Conservation (phyloP, 2,797 vertebrate genomes). For the Labeo calbasu region DNA sequence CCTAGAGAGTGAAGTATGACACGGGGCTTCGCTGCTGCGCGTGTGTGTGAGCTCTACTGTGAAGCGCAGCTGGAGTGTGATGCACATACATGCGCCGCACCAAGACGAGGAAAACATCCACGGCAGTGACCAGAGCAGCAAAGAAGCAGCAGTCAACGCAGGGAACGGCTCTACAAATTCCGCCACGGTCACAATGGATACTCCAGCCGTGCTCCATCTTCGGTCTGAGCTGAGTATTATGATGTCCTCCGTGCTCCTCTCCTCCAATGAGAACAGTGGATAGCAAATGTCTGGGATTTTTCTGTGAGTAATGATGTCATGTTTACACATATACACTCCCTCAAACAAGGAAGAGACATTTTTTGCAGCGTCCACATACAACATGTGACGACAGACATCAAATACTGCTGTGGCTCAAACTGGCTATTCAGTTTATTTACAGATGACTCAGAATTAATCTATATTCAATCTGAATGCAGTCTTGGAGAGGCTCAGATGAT, state of each 20-base stretch:
- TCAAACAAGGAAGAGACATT: conserved; percentile 58
- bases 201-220: conserved; percentile 74
- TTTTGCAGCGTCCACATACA: conserved; percentile 31
- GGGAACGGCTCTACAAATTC: conserved; percentile 40
- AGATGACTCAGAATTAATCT: conserved; percentile 44
- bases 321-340: conserved; percentile 71
- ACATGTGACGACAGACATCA: conserved; percentile 43
- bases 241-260: conserved; percentile 83
- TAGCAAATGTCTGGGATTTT: conserved; percentile 75
- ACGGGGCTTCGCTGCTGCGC: conserved; percentile 79
- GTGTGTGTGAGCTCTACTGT: conserved; percentile 79
- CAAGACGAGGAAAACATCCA: conserved; percentile 67
- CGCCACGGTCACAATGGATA: conserved; percentile 46
- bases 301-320: conserved; percentile 87
- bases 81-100: conserved; percentile 75
- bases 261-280: conserved; percentile 81
- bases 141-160: conserved; percentile 60
- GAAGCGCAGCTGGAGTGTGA: conserved; percentile 78
- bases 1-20: conserved; percentile 96
- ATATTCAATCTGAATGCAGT: conserved; percentile 38
- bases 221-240: conserved; percentile 83
- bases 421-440: conserved; percentile 50
- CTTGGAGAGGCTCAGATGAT: conserved; percentile 43
- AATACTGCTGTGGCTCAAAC: conserved; percentile 45
- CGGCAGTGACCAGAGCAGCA: conserved; percentile 63